phyloP scores from a whole-genome alignment of 2,113 vertebrate genomes.

The Nyctibius bracteatus region DNA sequence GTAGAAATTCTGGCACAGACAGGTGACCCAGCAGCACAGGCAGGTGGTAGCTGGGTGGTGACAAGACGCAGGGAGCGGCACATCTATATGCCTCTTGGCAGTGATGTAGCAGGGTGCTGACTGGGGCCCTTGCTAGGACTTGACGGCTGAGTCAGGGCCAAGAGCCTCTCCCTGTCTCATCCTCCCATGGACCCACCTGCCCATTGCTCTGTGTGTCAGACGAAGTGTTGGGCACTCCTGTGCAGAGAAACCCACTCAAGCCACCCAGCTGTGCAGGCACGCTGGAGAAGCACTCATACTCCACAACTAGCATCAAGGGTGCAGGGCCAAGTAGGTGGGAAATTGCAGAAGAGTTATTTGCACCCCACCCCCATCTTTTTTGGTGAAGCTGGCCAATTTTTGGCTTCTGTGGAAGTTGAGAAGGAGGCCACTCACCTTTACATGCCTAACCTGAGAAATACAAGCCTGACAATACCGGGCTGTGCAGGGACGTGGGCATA shows the following conservation, averaged over 20 bases:
- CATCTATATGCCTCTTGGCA: not conserved
- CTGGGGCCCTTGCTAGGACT: not conserved
- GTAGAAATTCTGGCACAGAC: not conserved
- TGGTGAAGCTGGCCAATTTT: not conserved
- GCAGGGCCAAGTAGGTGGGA: not conserved
- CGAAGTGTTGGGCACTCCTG: accelerated
- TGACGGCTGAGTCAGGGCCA: constrained; percentile 11
- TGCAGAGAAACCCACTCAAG: not conserved
- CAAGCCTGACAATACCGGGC: not conserved
- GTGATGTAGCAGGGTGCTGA: not conserved
- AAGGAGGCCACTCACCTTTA: not conserved
- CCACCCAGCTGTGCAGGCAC: accelerated
- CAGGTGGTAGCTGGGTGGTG: not conserved
- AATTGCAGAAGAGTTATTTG: not conserved
- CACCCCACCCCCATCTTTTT: not conserved
- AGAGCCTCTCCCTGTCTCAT: not conserved
- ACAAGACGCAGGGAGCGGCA: not conserved
- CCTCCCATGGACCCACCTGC: not conserved
- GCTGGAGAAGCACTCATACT: accelerated
- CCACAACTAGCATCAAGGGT: not conserved
- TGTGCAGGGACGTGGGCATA: not conserved
- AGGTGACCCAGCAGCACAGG: not conserved
- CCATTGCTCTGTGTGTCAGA: not conserved
- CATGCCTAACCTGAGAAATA: not conserved
- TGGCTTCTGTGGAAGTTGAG: not conserved